Conservation (phyloP, 2,113 vertebrate genomes). For the Ammodytes dubius region DNA sequence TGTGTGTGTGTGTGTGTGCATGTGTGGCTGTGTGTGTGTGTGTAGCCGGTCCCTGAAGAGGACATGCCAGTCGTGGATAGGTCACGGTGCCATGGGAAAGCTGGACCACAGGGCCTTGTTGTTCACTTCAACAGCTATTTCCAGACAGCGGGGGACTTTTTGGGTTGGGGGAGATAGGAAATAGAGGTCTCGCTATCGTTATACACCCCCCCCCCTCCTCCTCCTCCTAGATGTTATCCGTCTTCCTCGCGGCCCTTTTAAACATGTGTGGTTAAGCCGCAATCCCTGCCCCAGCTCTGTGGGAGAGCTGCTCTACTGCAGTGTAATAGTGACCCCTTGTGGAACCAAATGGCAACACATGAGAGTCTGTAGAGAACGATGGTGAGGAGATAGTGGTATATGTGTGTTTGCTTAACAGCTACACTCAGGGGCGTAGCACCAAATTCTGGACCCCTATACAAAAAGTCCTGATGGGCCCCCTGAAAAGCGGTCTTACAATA, state of each 20-base stretch:
- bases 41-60: constrained; percentile 54
- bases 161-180: constrained; percentile 72
- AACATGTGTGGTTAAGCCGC: constrained; percentile 46
- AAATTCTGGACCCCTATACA: too few relatives aligned
- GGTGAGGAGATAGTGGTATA: background rate
- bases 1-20: constrained; percentile 15
- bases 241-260: constrained; percentile 63
- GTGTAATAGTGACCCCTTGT: constrained; percentile 73
- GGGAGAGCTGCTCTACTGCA: constrained; percentile 25
- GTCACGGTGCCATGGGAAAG: constrained; percentile 86
- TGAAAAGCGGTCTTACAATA: too few relatives aligned
- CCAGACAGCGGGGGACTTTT: constrained; percentile 72
- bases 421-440: too few relatives aligned
- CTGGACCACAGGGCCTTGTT: constrained; percentile 74
- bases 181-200: constrained; percentile 65
- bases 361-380: background rate
- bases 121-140: constrained; percentile 81
- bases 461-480: too few relatives aligned
- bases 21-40: constrained; percentile 28
- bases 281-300: constrained; percentile 40
- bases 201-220: constrained; percentile 14
- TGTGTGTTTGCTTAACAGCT: background rate
- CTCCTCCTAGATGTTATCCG: constrained; percentile 73
- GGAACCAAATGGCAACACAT: constrained; percentile 35
- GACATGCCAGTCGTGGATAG: constrained; percentile 76